These are phyloP conservation scores for Achroia grisella DNA, from an alignment of 1,140 invertebrate genomes.

Conservation along the genomic window DNA sequence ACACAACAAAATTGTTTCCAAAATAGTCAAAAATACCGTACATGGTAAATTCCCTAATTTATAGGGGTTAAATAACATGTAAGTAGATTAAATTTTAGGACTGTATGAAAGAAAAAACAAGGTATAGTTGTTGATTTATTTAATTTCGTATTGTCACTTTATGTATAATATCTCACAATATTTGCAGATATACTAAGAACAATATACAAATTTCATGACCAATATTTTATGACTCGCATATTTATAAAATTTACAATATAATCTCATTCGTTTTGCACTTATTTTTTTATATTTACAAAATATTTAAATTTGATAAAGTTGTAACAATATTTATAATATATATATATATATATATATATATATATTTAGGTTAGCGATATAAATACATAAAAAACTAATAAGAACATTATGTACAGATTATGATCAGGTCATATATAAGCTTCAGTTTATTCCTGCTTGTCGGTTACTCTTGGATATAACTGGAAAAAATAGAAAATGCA, in stretches of 20 bases:
- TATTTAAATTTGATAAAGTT: constrained; percentile 65
- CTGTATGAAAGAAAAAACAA: too few relatives aligned
- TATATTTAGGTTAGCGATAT: constrained; percentile 67
- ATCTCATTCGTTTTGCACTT: constrained; percentile 68
- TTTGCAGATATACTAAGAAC: constrained; percentile 59
- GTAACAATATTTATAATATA: constrained; percentile 69
- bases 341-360: constrained; percentile 4
- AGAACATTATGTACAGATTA: constrained; percentile 54
- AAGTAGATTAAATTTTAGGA: too few relatives aligned
- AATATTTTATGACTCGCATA: constrained; percentile 64
- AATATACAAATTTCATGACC: constrained; percentile 60
- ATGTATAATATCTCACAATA: constrained; percentile 67
- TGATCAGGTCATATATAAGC: constrained; percentile 44
- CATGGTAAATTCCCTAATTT: too few relatives aligned
- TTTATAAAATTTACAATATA: constrained; percentile 73
- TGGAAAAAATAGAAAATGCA: constrained; percentile 35
- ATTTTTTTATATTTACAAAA: constrained; percentile 70
- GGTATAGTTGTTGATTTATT: constrained; percentile 40
- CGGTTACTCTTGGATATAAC: constrained; percentile 67
- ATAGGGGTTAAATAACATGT: too few relatives aligned
- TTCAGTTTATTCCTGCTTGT: constrained; percentile 53
- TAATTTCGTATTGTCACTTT: constrained; percentile 61
- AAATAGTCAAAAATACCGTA: too few relatives aligned
- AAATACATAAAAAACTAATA: constrained; percentile 71
- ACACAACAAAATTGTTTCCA: too few relatives aligned